phyloP scores from a whole-genome alignment of 35 echinoderm and acorn worm species.

The Chiridota heheva region DNA sequence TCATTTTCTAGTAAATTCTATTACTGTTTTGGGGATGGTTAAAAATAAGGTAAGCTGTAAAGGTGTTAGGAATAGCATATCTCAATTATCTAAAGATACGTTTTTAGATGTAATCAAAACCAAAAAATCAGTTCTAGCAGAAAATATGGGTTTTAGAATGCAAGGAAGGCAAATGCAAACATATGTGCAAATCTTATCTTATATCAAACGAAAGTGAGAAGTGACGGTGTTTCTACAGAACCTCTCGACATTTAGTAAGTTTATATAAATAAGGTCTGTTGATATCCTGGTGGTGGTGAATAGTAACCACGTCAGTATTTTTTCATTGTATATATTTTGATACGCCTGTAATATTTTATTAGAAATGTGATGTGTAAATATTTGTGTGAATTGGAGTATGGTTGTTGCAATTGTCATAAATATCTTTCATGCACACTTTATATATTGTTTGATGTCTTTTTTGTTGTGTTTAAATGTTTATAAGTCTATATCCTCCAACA shows the following conservation, averaged over 20 bases:
- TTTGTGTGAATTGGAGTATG: not conserved
- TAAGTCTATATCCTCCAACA: not conserved
- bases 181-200: constrained; percentile 54
- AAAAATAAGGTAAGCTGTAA: constrained; percentile 43
- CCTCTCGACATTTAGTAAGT: constrained; percentile 45
- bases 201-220: constrained; percentile 52
- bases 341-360: no score
- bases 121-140: not conserved
- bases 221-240: constrained; percentile 41
- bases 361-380: not conserved
- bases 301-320: no score
- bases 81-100: constrained; percentile 1
- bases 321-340: no score
- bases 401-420: not conserved
- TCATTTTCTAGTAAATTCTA: constrained; percentile 43
- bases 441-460: not conserved
- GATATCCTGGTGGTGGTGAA: no score
- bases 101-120: constrained; percentile 39
- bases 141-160: constrained; percentile 37
- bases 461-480: not conserved
- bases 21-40: constrained; percentile 45
- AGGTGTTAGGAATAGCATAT: constrained; percentile 21
- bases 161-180: constrained; percentile 38
- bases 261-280: not conserved
- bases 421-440: not conserved